A percentile compares a stretch with the other conserved stretches of the same genome.
Conservation (phyloP, 2,113 vertebrate species). For the Trinectes maculatus region DNA sequence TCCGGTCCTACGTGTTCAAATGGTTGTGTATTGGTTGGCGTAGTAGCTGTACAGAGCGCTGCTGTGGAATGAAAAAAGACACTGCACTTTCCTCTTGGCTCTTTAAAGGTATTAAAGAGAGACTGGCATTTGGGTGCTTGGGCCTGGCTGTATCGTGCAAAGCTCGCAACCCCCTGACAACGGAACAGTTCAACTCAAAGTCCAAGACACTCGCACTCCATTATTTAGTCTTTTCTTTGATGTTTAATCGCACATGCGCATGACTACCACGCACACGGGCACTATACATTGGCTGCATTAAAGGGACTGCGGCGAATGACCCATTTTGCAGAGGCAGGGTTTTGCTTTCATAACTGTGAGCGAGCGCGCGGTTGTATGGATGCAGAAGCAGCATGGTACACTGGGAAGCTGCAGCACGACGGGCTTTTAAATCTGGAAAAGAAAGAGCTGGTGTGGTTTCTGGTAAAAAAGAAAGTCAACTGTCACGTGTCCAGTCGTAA, state of each 20-base stretch:
- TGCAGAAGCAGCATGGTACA: conserved; percentile 54
- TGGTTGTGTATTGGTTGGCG: conserved; percentile 42
- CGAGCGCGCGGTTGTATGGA: conserved; percentile 45
- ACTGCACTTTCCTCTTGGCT: conserved; percentile 43
- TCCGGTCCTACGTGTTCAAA: conserved; percentile 34
- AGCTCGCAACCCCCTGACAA: conserved; percentile 33
- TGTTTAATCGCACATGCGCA: conserved; percentile 70
- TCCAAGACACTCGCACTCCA: conserved; percentile 53
- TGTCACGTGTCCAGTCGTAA: conserved; percentile 65
- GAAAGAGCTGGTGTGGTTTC: conserved; percentile 75
- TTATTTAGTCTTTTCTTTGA: conserved; percentile 72
- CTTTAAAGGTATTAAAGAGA: conserved; percentile 58
- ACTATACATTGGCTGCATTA: conserved; percentile 74
- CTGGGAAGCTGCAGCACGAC: conserved; percentile 57
- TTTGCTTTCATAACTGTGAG: conserved; percentile 76
- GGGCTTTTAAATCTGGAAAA: conserved; percentile 74
- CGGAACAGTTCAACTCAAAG: conserved; percentile 42
- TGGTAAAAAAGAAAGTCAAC: conserved; percentile 72
- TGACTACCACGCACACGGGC: conserved; percentile 49
- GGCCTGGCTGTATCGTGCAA: conserved; percentile 39
- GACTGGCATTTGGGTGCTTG: conserved; percentile 32
- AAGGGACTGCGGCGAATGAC: conserved; percentile 75
- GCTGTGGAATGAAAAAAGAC: conserved; percentile 52
- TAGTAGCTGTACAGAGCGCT: conserved; percentile 35
- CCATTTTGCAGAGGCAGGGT: conserved; percentile 75